Conservation (phyloP, 2,888 invertebrate species). For the Drosophila kambysellisi region DNA sequence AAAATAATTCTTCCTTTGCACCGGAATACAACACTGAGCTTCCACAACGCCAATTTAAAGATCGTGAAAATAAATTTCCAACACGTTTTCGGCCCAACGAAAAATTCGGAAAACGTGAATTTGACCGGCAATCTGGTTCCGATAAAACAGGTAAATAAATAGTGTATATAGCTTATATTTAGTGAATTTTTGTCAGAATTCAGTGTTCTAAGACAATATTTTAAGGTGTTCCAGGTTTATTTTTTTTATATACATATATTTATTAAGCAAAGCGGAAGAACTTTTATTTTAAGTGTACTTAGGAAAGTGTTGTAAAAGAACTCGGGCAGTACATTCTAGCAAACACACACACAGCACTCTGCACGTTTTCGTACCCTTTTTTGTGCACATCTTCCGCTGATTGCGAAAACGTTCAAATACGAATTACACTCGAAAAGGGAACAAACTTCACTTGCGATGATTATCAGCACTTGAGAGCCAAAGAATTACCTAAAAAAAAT, state of each 20-base stretch:
- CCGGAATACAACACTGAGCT: slow-evolving; percentile 85
- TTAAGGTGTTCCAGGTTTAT: not conserved
- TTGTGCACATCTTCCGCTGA: not conserved
- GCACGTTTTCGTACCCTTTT: not conserved
- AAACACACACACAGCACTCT: not conserved
- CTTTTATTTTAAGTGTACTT: not conserved
- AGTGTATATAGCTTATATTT: not conserved
- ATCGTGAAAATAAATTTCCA: slow-evolving; percentile 84
- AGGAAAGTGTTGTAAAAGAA: not conserved
- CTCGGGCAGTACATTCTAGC: not conserved
- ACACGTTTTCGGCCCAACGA: slow-evolving; percentile 82
- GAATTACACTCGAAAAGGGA: not conserved
- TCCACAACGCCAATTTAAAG: slow-evolving; percentile 82
- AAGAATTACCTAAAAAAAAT: not conserved
- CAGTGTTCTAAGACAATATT: not conserved
- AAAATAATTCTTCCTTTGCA: slow-evolving; percentile 40
- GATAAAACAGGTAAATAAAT: slow-evolving; percentile 92
- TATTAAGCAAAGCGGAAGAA: not conserved
- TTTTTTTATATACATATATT: not conserved
- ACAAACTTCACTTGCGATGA: not conserved
- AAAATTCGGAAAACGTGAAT: slow-evolving; percentile 94
- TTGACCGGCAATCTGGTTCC: slow-evolving; percentile 97
- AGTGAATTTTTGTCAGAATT: not conserved
- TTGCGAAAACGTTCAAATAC: not conserved
- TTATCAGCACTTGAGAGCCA: not conserved